Base-by-base conservation (phyloP, 2,888 invertebrate species). In the Pomacea canaliculata region DNA sequence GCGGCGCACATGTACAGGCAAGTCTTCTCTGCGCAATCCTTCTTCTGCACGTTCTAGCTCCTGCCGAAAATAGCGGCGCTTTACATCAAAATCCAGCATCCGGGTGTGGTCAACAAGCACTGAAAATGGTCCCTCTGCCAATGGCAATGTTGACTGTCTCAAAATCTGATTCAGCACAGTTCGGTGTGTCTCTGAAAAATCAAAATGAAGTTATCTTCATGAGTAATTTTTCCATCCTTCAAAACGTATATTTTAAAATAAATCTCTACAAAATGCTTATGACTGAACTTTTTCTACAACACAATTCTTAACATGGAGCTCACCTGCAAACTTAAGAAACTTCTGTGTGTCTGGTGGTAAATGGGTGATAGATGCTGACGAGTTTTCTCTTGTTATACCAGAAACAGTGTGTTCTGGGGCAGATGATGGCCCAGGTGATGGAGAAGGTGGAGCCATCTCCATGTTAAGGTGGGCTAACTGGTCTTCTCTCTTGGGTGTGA, bases 81-180 rank as follows among this genome's bases (percentile, higher is more conserved):
- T 97, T 0, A 97, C 96, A 90, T 97, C 96, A 90, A 97, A 97
- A 91, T 97, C 96, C 37, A 97, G 91, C 70, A 97, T 94, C 81
- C 96, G 93, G 0, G 96, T 96, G 87, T 96, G 96, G 91, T 96
- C 95, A 4, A 96, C 96, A 10, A 97, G 92, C 0, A 96, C 95
- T 5, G 95, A 94, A 90, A 97, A 97, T 10, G 96, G 96, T 0
- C 96, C 96, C 85, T 96, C 96, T 0, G 95, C 94, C 66, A 96
- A 92, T 86, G 95, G 95, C 10, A 94, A 94, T 1, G 88, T 91
- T 76, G 88, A 88, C 86, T 96, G 96, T 7, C 96, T 93, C 75
- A 97, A 91, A 81, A 97, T 96, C 92, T 97, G 96, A 91, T 97
- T 97, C 69, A 97, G 92, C 51, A 97, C 96, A 7, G 95, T 95